Evolutionary conservation across 1,140 invertebrate species (phyloP), one percentile per base, ranked within the genome.

Genomic region (Penaeus chinensis): DNA sequence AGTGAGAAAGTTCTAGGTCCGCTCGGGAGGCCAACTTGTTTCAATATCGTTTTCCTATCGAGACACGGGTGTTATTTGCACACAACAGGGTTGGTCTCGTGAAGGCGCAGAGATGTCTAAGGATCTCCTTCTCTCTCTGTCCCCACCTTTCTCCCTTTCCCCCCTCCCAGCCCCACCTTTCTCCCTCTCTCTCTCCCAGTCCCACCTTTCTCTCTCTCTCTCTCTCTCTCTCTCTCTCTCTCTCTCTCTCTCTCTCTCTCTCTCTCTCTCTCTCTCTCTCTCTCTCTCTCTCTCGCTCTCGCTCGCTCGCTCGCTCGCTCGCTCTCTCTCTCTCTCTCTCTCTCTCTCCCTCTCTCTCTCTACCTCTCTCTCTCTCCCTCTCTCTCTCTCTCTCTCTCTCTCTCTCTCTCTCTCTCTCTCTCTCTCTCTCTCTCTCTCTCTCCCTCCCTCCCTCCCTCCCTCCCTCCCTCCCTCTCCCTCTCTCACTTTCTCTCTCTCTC

Each of bases 391-490:
- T 79, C 22, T 37, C 77, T 47, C 37, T 22, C 27, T 79, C 47
- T 54, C 77, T 79, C 27, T 79, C 47, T 79, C 47, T 79, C 77
- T 54, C 16, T 32, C 24, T 37, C 47, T 79, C 27, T 42, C 27
- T 79, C 42, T 78, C 76, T 42, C 42, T 32, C 42, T 37, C 74
- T 77, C 74, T 37, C 32, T 77, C 32, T 37, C 74, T 24, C 32
- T 37, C 32, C 10, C 22, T 37, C 32, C 10, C 76, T 78, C 76
- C 27, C 76, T 78, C 76, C 27, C 76, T 78, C 76, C 27, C 24
- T 78, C 76, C 27, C 76, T 78, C 76, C 27, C 76, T 78, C 76
- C 27, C 76, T 78, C 20, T 78, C 42, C 10, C 20, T 32, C 42
- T 27, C 24, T 78, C 76, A 16, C 24, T 78, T 42, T 78, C 3